Evolutionary conservation across 1,140 invertebrate genomes (phyloP), one percentile per base, ranked within the genome.

Genomic region (Lepidurus packardi): DNA sequence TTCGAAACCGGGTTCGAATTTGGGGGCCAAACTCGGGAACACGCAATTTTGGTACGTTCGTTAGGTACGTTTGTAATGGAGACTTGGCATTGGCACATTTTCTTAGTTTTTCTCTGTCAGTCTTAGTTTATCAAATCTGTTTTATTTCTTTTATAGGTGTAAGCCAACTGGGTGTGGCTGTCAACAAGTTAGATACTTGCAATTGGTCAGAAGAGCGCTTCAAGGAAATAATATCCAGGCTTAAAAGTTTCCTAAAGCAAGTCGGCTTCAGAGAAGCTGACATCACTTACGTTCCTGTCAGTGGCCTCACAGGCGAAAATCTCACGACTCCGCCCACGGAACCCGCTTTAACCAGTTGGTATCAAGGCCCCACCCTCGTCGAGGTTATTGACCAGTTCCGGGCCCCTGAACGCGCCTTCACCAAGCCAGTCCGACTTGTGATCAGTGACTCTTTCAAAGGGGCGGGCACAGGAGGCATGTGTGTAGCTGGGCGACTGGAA

Each of bases 1-100:
- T 99, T 99, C 87, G 98, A 99, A 87, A 97, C 96, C 76, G 98
- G 98, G 6, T 99, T 99, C 86, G 96, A 98, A 82, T 90, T 92
- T 80, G 97, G 97, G 16, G 98, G 98, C 42, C 98, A 99, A 87
- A 99, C 98, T 0, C 87, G 97, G 77, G 98, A 99, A 86, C 98
- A 99, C 88, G 95, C 97, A 21, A 85, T 99, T 13, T 86, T 99
- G 7, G 91, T 98, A 1, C 88, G 94, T 82, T 98, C 96, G 42
- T 86, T 99, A 79, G 96, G 96, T 88, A 82, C 79, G 81, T 79
- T 77, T 47, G 34, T 77, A 9, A 13, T 13, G 16, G 16, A 16
- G 53, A 25, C 25, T 25, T 25, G 25, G 25, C 25, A 25, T 25
- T 25, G 25, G 25, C 25, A 25, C 25, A 25, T 25, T 25, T 25